phyloP scores from a whole-genome alignment of 2,888 invertebrate genomes.

The Drosophila colorata region DNA sequence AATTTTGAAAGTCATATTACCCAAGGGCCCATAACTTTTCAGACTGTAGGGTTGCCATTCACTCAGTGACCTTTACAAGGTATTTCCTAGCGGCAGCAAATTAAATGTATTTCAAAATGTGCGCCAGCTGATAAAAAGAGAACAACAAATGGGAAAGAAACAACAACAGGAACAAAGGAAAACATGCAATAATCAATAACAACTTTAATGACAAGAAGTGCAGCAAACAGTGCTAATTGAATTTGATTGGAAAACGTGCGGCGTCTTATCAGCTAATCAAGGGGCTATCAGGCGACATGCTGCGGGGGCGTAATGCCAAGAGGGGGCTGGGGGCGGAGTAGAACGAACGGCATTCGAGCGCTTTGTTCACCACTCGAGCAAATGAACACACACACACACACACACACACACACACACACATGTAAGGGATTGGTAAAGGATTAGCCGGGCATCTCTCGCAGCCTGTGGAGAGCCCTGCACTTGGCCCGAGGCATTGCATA shows the following conservation, averaged over 20 bases:
- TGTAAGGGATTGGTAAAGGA: slow-evolving; percentile 8
- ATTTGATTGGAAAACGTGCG: slow-evolving; percentile 54
- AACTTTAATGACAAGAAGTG: slow-evolving; percentile 13
- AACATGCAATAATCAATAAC: slow-evolving; percentile 16
- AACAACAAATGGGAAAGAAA: not conserved
- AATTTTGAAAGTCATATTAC: too few relatives aligned
- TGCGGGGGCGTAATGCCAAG: too few relatives aligned
- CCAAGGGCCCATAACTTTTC: too few relatives aligned
- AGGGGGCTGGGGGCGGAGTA: not conserved
- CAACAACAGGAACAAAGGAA: not conserved
- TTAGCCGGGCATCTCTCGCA: slow-evolving; percentile 18
- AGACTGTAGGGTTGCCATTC: not conserved
- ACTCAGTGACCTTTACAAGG: not conserved
- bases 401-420: too few relatives aligned
- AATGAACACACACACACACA: not conserved
- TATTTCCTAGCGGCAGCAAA: slow-evolving; percentile 6
- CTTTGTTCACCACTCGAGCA: slow-evolving; percentile 60
- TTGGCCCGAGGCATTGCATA: not conserved
- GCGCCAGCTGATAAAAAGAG: not conserved
- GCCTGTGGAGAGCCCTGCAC: not conserved
- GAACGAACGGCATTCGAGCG: slow-evolving; percentile 27
- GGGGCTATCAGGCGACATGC: slow-evolving; percentile 10
- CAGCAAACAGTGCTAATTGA: slow-evolving; percentile 44
- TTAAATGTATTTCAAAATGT: not conserved
- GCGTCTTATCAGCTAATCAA: slow-evolving; percentile 40